A percentile compares a stretch with the other conserved stretches of the same genome.
phyloP scores from a whole-genome alignment of 2,797 vertebrate species.

The Typhlichthys eigenmanni region DNA sequence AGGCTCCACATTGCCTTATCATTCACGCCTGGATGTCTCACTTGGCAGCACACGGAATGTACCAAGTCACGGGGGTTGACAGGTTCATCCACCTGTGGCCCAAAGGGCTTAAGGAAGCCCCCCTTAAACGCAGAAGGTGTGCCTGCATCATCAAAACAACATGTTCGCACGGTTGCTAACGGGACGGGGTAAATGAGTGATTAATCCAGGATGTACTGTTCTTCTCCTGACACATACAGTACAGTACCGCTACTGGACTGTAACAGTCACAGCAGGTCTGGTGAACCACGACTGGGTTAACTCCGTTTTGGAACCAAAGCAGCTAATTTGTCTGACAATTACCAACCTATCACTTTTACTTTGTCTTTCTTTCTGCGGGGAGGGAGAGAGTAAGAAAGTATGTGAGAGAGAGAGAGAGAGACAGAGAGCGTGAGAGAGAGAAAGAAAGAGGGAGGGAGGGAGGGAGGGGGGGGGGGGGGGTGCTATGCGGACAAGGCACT shows the following conservation, averaged over 20 bases:
- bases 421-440: neutral
- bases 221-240: no score
- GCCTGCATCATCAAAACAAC: conserved; percentile 47
- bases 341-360: conserved; percentile 32
- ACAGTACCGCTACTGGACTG: no score
- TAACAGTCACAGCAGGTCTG: conserved; percentile 2
- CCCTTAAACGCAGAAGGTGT: conserved; percentile 61
- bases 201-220: conserved; percentile 26
- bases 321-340: conserved; percentile 37
- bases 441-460: conserved; percentile 3
- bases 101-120: conserved; percentile 27
- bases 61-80: conserved; percentile 36
- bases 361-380: conserved; percentile 7
- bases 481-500: neutral
- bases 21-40: neutral
- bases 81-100: conserved; percentile 73
- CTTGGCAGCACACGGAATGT: conserved; percentile 14
- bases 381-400: neutral
- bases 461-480: conserved; percentile 12
- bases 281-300: conserved; percentile 19
- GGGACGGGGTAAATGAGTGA: conserved; percentile 9
- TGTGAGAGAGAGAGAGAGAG: conserved; percentile 6
- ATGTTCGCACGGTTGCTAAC: conserved; percentile 34
- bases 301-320: conserved; percentile 12
- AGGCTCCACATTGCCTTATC: neutral